phyloP scores from a whole-genome alignment of 2,888 invertebrate genomes.

The Sesia apiformis region DNA sequence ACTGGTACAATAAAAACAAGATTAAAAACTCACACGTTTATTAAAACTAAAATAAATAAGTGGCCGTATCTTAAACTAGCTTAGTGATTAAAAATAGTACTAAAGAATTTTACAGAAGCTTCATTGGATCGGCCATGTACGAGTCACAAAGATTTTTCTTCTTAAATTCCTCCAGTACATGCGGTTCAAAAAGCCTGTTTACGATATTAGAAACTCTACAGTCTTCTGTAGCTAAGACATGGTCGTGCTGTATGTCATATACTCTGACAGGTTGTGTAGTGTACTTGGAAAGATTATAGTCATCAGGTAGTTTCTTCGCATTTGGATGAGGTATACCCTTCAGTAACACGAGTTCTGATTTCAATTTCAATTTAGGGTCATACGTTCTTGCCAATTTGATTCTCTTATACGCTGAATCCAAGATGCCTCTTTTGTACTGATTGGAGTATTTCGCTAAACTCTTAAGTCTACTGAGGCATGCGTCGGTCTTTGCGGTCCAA shows the following conservation, averaged over 20 bases:
- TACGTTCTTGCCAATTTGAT: conserved; percentile 27
- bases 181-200: neutral
- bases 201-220: neutral
- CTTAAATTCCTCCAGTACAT: neutral
- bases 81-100: conserved; percentile 6
- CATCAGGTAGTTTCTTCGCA: conserved; percentile 15
- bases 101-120: neutral
- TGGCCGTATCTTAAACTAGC: conserved; percentile 16
- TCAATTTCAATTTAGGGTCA: conserved; percentile 22
- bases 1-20: neutral
- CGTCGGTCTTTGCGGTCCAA: conserved; percentile 25
- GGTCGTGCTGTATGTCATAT: conserved; percentile 23
- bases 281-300: conserved; percentile 35
- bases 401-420: conserved; percentile 25
- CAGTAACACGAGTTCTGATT: conserved; percentile 35
- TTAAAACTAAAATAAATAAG: conserved; percentile 10
- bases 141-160: neutral
- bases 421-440: conserved; percentile 21
- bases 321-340: conserved; percentile 9
- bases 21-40: neutral
- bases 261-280: conserved; percentile 26
- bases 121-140: neutral
- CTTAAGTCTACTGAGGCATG: conserved; percentile 16
- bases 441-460: conserved; percentile 17
- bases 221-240: conserved; percentile 13